These are phyloP conservation scores for Protobothrops mucrosquamatus DNA, from an alignment of 2,113 vertebrate species.

Conservation along the genomic window DNA sequence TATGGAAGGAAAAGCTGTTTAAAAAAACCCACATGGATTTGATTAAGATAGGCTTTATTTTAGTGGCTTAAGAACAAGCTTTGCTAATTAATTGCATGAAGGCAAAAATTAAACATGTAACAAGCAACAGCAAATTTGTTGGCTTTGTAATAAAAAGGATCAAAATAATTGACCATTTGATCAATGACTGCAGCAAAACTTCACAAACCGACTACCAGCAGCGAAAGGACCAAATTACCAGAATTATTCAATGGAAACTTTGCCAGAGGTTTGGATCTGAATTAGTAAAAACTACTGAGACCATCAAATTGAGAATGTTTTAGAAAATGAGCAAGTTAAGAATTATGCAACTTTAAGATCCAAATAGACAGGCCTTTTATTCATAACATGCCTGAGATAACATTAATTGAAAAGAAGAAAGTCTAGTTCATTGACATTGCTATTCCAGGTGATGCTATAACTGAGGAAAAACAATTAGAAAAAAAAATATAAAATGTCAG, in stretches of 20 bases:
- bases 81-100: neutral
- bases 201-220: neutral
- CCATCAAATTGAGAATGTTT: neutral
- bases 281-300: neutral
- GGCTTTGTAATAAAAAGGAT: neutral
- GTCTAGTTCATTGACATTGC: neutral
- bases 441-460: neutral
- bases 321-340: neutral
- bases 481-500: neutral
- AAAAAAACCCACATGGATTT: neutral
- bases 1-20: neutral
- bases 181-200: neutral
- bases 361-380: neutral
- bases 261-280: neutral
- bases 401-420: neutral
- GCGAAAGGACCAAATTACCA: neutral
- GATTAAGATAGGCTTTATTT: neutral
- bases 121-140: neutral
- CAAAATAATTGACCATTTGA: neutral
- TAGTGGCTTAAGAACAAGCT: neutral
- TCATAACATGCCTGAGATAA: neutral
- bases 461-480: neutral
- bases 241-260: neutral
- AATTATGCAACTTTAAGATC: neutral
- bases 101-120: neutral